A percentile compares a stretch with the other conserved stretches of the same genome.
Evolutionary conservation across 64 coral and sea anemone species (phyloP).

Genomic region (Stylophora pistillata): DNA sequence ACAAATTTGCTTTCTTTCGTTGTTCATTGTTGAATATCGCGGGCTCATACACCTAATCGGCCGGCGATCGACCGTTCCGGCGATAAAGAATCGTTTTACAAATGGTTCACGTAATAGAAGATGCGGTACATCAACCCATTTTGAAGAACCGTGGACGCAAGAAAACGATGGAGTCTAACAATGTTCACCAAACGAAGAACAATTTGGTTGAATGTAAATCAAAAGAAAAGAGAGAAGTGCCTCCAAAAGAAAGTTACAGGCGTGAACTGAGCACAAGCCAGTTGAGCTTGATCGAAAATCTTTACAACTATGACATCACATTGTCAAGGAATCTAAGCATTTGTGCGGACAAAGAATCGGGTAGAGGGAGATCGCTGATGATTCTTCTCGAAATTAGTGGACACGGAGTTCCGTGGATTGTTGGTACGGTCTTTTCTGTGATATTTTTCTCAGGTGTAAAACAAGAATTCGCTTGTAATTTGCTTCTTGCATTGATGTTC

Average conservation of each 20-base stretch:
- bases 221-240: background rate
- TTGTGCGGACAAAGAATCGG: slow-evolving; percentile 60
- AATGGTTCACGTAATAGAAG: background rate
- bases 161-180: background rate
- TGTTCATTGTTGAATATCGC: background rate
- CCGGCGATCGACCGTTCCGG: background rate
- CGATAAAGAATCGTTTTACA: background rate
- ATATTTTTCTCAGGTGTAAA: slow-evolving; percentile 31
- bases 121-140: too few species aligned
- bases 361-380: slow-evolving; percentile 57
- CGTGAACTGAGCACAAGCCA: background rate
- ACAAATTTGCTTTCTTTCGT: too few species aligned
- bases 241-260: background rate
- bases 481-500: slow-evolving; percentile 69
- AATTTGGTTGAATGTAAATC: background rate
- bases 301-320: slow-evolving; percentile 62
- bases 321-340: slow-evolving; percentile 75
- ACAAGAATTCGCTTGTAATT: slow-evolving; percentile 81
- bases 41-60: background rate
- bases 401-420: slow-evolving; percentile 94
- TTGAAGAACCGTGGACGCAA: background rate
- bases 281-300: slow-evolving; percentile 14
- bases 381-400: slow-evolving; percentile 87
- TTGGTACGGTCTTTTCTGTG: slow-evolving; percentile 56
- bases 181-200: background rate